Conservation (phyloP, 2,888 invertebrate genomes). For the Drosophila engyochracea region DNA sequence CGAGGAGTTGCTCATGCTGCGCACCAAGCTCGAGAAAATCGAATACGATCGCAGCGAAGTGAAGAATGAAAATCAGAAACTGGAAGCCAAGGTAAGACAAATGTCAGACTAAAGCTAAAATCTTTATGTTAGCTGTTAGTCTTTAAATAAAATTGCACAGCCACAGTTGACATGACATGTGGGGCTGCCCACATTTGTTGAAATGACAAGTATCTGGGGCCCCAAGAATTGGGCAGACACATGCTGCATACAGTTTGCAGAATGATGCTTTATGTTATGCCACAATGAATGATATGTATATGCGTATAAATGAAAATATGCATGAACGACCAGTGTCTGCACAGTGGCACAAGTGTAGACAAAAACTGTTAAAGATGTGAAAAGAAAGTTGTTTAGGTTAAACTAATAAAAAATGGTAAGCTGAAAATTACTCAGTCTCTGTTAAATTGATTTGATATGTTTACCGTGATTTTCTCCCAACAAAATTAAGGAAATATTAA, state of each 20-base stretch:
- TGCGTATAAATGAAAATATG: not conserved
- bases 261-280: slow-evolving; percentile 16
- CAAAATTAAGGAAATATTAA: not conserved
- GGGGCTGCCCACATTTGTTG: slow-evolving; percentile 38
- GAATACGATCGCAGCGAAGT: slow-evolving; percentile 94
- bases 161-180: slow-evolving; percentile 34
- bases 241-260: slow-evolving; percentile 18
- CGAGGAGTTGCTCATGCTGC: slow-evolving; percentile 94
- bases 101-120: not conserved
- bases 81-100: slow-evolving; percentile 94
- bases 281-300: slow-evolving; percentile 18
- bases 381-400: not conserved
- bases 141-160: slow-evolving; percentile 53
- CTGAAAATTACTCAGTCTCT: not conserved
- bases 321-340: not conserved
- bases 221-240: slow-evolving; percentile 39
- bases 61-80: slow-evolving; percentile 94
- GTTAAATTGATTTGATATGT: not conserved
- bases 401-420: not conserved
- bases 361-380: not conserved
- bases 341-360: slow-evolving; percentile 7
- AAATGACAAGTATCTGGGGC: slow-evolving; percentile 62
- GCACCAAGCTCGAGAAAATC: slow-evolving; percentile 93
- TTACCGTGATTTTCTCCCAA: not conserved
- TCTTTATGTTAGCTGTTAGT: slow-evolving; percentile 13